A percentile compares a stretch with the other conserved stretches of the same genome.
phyloP scores from a whole-genome alignment of 1,140 invertebrate genomes.

The Paraescarpia echinospica region DNA sequence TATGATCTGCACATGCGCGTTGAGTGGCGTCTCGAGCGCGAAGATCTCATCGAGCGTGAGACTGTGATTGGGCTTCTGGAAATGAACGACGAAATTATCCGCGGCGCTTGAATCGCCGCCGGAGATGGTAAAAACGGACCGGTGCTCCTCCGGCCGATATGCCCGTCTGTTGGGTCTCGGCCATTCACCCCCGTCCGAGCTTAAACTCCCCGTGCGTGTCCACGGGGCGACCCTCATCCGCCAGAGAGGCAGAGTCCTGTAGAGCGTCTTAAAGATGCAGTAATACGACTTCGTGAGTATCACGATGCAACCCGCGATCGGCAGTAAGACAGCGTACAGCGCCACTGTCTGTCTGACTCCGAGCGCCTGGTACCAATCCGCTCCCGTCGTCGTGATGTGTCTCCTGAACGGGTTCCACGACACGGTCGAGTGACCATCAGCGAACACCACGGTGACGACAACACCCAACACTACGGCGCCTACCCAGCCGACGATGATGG shows the following conservation, averaged over 20 bases:
- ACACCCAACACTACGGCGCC: slow-evolving; percentile 34
- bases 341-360: neutral
- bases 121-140: slow-evolving; percentile 19
- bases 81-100: slow-evolving; percentile 38
- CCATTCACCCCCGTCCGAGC: slow-evolving; percentile 26
- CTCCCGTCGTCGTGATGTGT: neutral
- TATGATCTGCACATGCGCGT: slow-evolving; percentile 22
- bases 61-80: slow-evolving; percentile 36
- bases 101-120: slow-evolving; percentile 6
- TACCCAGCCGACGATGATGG: slow-evolving; percentile 37
- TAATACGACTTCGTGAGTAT: slow-evolving; percentile 39
- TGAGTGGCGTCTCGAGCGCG: slow-evolving; percentile 37
- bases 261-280: slow-evolving; percentile 38
- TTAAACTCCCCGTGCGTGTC: slow-evolving; percentile 27
- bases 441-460: slow-evolving; percentile 35
- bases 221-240: slow-evolving; percentile 37
- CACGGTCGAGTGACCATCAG: slow-evolving; percentile 26
- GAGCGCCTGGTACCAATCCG: neutral
- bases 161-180: slow-evolving; percentile 12
- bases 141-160: neutral
- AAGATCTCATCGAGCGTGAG: slow-evolving; percentile 38
- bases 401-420: slow-evolving; percentile 22
- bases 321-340: slow-evolving; percentile 30
- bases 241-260: slow-evolving; percentile 30
- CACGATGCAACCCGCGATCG: slow-evolving; percentile 30